Percentiles rank a stretch among this genome's conserved stretches.
Evolutionary conservation across 2,888 invertebrate genomes (phyloP).

Genomic region (Eupithecia centaureata): DNA sequence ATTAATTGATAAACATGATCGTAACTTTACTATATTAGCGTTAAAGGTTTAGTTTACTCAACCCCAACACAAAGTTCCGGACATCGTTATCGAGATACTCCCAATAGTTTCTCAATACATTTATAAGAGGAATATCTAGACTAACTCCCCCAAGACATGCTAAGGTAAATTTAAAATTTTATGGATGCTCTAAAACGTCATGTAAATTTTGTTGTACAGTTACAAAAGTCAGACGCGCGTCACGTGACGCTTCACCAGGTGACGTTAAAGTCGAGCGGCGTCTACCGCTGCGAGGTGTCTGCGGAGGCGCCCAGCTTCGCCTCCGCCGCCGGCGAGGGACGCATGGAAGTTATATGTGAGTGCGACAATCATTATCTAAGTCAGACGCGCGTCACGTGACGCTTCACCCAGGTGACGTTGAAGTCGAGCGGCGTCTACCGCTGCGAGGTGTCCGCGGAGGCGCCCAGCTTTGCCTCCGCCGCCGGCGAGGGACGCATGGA

Average conservation of each 20-base stretch:
- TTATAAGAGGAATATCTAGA: not conserved
- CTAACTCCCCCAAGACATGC: not conserved
- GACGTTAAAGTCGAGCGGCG: constrained; percentile 88
- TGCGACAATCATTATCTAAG: no score
- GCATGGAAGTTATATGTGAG: no score
- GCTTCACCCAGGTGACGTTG: no score
- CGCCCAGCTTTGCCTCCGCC: constrained; percentile 89
- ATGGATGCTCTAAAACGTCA: no score
- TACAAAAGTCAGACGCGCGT: constrained; percentile 87
- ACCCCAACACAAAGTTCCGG: not conserved
- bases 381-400: no score
- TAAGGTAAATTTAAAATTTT: not conserved
- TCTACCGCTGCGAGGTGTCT: constrained; percentile 90
- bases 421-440: no score
- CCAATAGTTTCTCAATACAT: not conserved
- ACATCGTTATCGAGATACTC: not conserved
- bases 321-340: constrained; percentile 89
- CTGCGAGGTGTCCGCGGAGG: constrained; percentile 91
- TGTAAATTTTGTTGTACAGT: constrained; percentile 63
- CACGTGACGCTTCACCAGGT: constrained; percentile 87
- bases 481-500: constrained; percentile 69
- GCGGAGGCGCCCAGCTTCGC: constrained; percentile 91
- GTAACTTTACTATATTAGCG: not conserved
- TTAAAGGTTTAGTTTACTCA: not conserved
- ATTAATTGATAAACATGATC: no score